phyloP scores from a whole-genome alignment of 1,140 invertebrate species.

The Eulimnadia texana region DNA sequence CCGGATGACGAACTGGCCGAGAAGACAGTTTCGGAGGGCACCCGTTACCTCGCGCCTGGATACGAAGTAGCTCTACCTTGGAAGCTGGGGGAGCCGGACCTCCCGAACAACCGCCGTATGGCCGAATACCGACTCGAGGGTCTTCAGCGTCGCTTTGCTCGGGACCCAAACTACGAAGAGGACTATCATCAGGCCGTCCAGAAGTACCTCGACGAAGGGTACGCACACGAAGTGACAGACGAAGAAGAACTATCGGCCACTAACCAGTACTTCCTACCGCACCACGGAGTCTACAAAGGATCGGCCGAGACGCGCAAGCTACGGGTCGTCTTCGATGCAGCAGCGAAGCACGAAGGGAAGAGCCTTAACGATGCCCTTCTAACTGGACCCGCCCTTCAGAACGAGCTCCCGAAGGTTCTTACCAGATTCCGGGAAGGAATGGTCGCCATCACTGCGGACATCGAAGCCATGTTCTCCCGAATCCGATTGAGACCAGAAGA shows the following conservation, averaged over 20 bases:
- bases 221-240: not conserved
- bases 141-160: not conserved
- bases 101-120: not conserved
- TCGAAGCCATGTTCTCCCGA: constrained; percentile 4
- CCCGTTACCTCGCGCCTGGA: not conserved
- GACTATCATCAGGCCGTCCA: not conserved
- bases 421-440: constrained; percentile 15
- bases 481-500: not conserved
- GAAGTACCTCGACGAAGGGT: constrained; percentile 1
- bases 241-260: not conserved
- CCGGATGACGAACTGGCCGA: not conserved
- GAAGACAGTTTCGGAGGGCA: not conserved
- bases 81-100: not conserved
- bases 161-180: constrained; percentile 3
- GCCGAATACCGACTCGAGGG: not conserved
- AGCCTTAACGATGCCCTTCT: constrained; percentile 16
- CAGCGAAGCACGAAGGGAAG: not conserved
- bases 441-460: constrained; percentile 16
- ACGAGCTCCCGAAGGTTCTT: too few species aligned
- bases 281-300: not conserved
- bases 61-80: not conserved
- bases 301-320: not conserved
- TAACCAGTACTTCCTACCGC: not conserved
- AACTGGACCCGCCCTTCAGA: constrained; percentile 15
- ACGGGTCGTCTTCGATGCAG: constrained; percentile 4